Conservation (phyloP, 2,888 invertebrate genomes). For the Scrobipalpa costella region DNA sequence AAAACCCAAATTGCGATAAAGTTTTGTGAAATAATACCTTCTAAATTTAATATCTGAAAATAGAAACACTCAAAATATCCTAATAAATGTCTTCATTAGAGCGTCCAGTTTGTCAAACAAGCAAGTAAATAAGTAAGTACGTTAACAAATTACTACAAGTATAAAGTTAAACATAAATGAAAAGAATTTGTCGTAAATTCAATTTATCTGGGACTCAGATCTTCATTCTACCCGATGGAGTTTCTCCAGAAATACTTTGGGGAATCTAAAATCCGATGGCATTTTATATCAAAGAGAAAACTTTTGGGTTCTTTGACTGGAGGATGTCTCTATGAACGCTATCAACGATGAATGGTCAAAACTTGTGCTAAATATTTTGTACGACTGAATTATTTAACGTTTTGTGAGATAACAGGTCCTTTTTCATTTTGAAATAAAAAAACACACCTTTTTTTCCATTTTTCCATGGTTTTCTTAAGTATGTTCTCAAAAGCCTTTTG, state of each 20-base stretch:
- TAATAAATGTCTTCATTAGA: no score
- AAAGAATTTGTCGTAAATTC: conserved; percentile 34
- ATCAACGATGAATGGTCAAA: conserved; percentile 16
- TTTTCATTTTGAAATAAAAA: background rate
- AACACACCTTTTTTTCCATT: no score
- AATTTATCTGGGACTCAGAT: conserved; percentile 37
- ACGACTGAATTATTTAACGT: background rate
- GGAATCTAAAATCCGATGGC: conserved; percentile 37
- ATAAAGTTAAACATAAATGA: conserved; percentile 19
- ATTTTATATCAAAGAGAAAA: conserved; percentile 42
- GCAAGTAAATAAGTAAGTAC: background rate
- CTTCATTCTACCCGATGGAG: conserved; percentile 35
- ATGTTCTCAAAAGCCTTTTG: no score
- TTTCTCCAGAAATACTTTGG: conserved; percentile 37
- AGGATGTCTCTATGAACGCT: conserved; percentile 14
- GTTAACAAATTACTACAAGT: background rate
- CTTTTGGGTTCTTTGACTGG: conserved; percentile 34
- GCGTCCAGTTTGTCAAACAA: background rate
- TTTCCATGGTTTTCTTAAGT: no score
- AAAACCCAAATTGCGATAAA: no score
- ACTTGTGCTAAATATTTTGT: conserved; percentile 17
- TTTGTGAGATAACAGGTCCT: background rate
- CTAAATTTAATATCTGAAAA: no score
- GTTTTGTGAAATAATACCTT: no score
- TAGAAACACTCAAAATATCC: no score